Evolutionary conservation across 2,113 vertebrate genomes (phyloP), one percentile per base, ranked within the genome.

Genomic region (Grammomys surdaster): DNA sequence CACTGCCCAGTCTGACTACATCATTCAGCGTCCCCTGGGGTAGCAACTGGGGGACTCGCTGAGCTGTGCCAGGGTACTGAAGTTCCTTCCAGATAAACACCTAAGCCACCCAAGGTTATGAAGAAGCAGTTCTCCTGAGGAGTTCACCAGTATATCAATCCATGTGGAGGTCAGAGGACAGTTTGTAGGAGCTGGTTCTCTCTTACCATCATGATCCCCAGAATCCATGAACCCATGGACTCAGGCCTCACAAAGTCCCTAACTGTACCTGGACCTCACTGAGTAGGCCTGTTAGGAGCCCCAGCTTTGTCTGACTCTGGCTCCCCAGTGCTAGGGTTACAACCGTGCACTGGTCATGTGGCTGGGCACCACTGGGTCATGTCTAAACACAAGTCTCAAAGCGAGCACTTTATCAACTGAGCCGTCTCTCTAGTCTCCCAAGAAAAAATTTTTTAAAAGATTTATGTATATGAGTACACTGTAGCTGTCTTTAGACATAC

Each of bases 41-140:
- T 7, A 69, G 46, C 2, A 24, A n/a, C 1, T 9, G 12, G 16
- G 22, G 11, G n/a, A n/a, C n/a, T 0, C 4, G 9, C 12, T 0
- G 26, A n/a, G 1, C n/a, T 0, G 2, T 0, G 17, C 14, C 70
- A 14, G 54, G 43, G 31, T 13, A 51, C 46, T 69, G 40, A 36
- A 48, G 22, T 54, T 72, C 22, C 22, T n/a, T 26, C 67, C 51
- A 58, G 36, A 75, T 7, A 58, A 58, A 75, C 70, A 75, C 22
- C 5, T 88, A 43, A 73, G n/a, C 87, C 20, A 72, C 87, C 17
- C 8, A 14, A 48, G 43, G 63, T 72, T 26, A 56, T 26, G 69
- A 48, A 88, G 67, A 72, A 56, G 11, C 7, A 4, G 7, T 72
- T 40, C 22, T 72, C 63, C 17, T 24, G 60, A 69, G 43, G 1